Evolutionary conservation across 2,888 invertebrate species (phyloP).

Genomic region (Microplitis deprimator): DNA sequence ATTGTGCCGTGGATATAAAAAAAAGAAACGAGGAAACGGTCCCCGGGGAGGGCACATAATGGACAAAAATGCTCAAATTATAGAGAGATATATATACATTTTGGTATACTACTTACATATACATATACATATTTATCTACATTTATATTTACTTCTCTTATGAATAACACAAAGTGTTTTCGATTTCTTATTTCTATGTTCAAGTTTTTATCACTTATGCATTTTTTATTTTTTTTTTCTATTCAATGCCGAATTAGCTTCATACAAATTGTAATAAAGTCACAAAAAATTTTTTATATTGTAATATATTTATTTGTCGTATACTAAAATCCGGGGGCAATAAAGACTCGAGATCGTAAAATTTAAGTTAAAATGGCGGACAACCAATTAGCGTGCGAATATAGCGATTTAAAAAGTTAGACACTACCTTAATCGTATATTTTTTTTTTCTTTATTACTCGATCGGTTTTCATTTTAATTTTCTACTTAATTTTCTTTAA

Average conservation of each 20-base stretch:
- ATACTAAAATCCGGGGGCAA: slow-evolving; percentile 17
- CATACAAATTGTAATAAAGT: too few relatives aligned
- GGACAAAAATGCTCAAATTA: slow-evolving; percentile 64
- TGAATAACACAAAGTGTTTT: neutral
- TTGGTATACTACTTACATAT: slow-evolving; percentile 15
- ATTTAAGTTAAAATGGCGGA: slow-evolving; percentile 38
- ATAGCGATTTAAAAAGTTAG: slow-evolving; percentile 5
- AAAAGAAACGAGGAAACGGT: slow-evolving; percentile 49
- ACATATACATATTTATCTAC: neutral
- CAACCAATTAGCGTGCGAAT: slow-evolving; percentile 40
- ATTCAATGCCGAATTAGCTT: too few relatives aligned
- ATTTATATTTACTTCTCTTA: neutral
- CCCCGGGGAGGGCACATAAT: slow-evolving; percentile 53
- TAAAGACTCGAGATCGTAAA: slow-evolving; percentile 36
- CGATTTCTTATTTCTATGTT: neutral
- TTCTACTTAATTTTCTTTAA: neutral
- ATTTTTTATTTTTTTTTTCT: neutral
- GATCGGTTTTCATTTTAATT: slow-evolving; percentile 1
- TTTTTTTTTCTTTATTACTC: neutral
- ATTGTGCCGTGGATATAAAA: slow-evolving; percentile 55
- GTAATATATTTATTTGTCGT: neutral
- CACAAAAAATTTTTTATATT: too few relatives aligned
- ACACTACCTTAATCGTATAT: slow-evolving; percentile 5
- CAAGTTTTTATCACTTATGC: neutral
- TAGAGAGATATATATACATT: slow-evolving; percentile 51